A percentile compares a stretch with the other conserved stretches of the same genome.
Evolutionary conservation across 1,140 invertebrate species (phyloP).

Genomic region (Penaeus indicus): DNA sequence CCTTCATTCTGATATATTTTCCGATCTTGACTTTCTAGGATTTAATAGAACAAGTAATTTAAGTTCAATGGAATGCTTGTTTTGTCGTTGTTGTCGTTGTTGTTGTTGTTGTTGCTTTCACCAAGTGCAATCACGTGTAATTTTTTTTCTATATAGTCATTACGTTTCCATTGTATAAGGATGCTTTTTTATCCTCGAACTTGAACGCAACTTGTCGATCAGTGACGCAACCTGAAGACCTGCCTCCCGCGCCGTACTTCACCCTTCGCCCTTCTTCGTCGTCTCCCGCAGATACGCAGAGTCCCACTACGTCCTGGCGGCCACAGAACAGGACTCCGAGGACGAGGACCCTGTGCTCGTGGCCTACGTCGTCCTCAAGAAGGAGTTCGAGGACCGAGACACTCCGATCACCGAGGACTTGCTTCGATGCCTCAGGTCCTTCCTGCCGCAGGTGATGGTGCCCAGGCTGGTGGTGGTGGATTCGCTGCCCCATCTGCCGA

Average conservation of each 20-base stretch:
- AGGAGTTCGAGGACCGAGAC: conserved; percentile 43
- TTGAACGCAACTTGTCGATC: no score
- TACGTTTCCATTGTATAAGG: no score
- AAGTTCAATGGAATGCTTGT: no score
- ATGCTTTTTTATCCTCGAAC: no score
- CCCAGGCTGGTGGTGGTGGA: conserved; percentile 46
- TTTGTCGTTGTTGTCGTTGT: no score
- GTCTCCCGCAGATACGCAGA: conserved; percentile 29
- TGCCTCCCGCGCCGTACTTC: neutral
- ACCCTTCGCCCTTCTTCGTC: neutral
- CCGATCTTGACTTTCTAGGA: no score
- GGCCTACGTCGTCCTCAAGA: conserved; percentile 45
- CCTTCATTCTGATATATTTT: no score
- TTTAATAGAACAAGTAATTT: no score
- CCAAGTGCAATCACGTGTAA: no score
- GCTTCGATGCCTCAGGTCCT: conserved; percentile 33
- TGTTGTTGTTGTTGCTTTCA: no score
- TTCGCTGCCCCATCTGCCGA: conserved; percentile 45
- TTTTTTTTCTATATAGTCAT: no score
- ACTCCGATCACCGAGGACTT: conserved; percentile 43
- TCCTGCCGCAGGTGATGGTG: conserved; percentile 41
- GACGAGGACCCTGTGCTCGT: conserved; percentile 48
- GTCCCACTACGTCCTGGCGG: conserved; percentile 40
- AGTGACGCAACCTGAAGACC: neutral
- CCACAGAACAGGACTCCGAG: conserved; percentile 34